Conservation (phyloP, 2,113 vertebrate genomes). For the Xiphias gladius region DNA sequence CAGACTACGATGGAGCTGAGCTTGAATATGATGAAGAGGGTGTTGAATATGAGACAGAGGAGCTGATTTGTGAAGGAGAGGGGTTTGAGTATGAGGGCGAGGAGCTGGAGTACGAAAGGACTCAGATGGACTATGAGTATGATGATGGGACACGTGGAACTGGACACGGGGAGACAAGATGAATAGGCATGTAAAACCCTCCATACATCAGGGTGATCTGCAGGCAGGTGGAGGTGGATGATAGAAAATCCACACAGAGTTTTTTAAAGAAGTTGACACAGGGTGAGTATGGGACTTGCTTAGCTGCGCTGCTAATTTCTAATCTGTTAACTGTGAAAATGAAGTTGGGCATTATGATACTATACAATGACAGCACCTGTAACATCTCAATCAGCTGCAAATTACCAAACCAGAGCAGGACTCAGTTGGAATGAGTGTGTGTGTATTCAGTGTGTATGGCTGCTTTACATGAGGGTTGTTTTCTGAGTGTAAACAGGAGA, state of each 20-base stretch:
- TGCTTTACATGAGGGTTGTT: conserved; percentile 19
- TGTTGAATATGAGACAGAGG: conserved; percentile 81
- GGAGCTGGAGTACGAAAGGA: conserved; percentile 79
- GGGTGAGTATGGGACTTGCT: neutral
- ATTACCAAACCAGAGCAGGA: conserved; percentile 61
- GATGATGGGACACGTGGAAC: conserved; percentile 55
- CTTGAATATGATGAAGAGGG: conserved; percentile 78
- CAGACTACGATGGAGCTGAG: conserved; percentile 54
- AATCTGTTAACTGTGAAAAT: conserved; percentile 65
- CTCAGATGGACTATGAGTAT: conserved; percentile 80
- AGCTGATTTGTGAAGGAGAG: conserved; percentile 79
- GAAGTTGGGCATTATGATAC: conserved; percentile 51
- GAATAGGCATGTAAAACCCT: conserved; percentile 49
- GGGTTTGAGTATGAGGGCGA: conserved; percentile 78
- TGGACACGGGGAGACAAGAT: conserved; percentile 52
- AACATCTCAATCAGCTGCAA: conserved; percentile 58
- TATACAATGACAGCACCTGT: conserved; percentile 29
- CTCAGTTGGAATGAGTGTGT: conserved; percentile 47
- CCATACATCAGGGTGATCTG: conserved; percentile 20
- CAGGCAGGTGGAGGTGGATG: conserved; percentile 43
- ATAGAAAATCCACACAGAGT: neutral
- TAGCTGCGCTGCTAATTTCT: conserved; percentile 62
- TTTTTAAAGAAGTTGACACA: conserved; percentile 11
- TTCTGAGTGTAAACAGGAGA: conserved; percentile 34
- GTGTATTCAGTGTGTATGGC: conserved; percentile 4